phyloP scores from a whole-genome alignment of 2,888 invertebrate genomes.

The Sesia bembeciformis region DNA sequence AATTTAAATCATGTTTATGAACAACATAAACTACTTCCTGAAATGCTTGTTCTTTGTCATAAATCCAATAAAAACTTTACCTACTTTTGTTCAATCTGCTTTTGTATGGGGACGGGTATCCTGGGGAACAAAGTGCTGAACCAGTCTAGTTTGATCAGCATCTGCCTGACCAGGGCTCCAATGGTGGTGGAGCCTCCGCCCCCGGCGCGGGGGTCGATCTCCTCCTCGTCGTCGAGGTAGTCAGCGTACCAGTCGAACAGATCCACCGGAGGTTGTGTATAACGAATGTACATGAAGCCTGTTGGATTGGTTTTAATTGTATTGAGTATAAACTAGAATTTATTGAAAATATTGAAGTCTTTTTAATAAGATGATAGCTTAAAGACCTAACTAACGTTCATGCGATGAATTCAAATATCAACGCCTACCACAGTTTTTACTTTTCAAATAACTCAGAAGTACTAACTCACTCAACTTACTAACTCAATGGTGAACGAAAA shows the following conservation, averaged over 20 bases:
- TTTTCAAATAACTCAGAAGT: no score
- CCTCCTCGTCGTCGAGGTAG: constrained; percentile 97
- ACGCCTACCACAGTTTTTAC: no score
- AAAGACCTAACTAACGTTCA: not conserved
- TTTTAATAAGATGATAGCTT: not conserved
- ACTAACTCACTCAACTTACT: no score
- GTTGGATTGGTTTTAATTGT: constrained; percentile 1
- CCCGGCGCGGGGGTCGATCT: constrained; percentile 97
- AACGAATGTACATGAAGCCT: constrained; percentile 88
- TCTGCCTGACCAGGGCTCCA: constrained; percentile 93
- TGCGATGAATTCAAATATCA: no score
- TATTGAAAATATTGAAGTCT: not conserved
- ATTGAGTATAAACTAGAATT: not conserved
- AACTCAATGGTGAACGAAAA: no score
- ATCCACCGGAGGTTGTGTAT: constrained; percentile 96
- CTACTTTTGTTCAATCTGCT: constrained; percentile 87
- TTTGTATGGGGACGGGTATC: constrained; percentile 98
- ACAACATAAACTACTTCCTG: no score
- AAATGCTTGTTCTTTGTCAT: not conserved
- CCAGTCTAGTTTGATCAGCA: constrained; percentile 98
- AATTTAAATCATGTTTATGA: no score
- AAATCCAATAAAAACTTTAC: constrained; percentile 19
- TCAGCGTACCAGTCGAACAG: constrained; percentile 98
- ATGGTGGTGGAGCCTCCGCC: constrained; percentile 94
- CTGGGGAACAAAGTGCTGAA: constrained; percentile 98